These are phyloP conservation scores for Amphipyra berbera DNA, from an alignment of 2,888 invertebrate species.

Conservation along the genomic window DNA sequence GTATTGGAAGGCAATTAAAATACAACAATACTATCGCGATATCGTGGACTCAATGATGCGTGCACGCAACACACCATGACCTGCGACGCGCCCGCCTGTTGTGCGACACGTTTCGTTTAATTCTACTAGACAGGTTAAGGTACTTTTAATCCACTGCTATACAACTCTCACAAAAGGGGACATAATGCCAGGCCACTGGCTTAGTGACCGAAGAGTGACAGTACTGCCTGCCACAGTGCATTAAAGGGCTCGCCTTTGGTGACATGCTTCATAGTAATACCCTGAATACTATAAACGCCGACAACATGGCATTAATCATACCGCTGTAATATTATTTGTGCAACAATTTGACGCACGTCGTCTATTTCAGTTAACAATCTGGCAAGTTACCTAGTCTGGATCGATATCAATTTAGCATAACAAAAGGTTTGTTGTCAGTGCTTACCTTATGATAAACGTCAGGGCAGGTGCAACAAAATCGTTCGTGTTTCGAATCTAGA, in stretches of 20 bases:
- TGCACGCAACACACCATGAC: not conserved
- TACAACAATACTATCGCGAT: slow-evolving; percentile 24
- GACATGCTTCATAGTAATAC: no score
- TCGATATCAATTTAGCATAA: not conserved
- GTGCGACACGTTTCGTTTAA: not conserved
- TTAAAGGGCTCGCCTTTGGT: not conserved
- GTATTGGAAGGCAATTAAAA: slow-evolving; percentile 1
- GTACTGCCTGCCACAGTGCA: not conserved
- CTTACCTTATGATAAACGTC: not conserved
- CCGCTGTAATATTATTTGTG: no score
- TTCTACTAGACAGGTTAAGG: not conserved
- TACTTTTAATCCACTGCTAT: not conserved
- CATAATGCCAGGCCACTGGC: not conserved
- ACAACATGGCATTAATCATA: no score
- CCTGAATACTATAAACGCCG: no score
- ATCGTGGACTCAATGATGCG: slow-evolving; percentile 15
- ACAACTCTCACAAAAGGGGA: no score
- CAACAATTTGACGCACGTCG: not conserved
- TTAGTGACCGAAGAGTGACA: not conserved
- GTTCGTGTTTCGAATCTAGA: no score
- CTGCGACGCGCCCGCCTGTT: not conserved
- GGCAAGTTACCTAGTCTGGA: not conserved
- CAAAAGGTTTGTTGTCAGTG: not conserved
- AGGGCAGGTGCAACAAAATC: not conserved
- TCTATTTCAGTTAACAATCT: slow-evolving; percentile 2